phyloP scores from a whole-genome alignment of 1,140 invertebrate genomes.

The Drosophila ananassae region DNA sequence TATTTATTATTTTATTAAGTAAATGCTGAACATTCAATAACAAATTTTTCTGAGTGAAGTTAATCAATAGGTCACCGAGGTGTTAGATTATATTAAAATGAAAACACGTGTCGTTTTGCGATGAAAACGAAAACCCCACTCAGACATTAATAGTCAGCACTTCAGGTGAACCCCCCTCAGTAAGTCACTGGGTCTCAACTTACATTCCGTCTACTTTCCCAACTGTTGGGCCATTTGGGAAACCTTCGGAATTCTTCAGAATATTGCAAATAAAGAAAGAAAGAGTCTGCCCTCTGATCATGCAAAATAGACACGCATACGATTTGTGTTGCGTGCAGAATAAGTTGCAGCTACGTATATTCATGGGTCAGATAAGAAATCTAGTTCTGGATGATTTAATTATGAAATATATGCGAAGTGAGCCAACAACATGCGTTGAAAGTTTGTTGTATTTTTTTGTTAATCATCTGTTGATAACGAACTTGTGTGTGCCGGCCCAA shows the following conservation, averaged over 20 bases:
- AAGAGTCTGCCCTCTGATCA: conserved; percentile 34
- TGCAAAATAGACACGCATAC: conserved; percentile 40
- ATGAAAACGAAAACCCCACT: conserved; percentile 4
- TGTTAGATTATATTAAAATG: conserved; percentile 7
- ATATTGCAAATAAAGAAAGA: background rate
- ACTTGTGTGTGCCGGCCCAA: conserved; percentile 24
- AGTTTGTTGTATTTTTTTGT: conserved; percentile 28
- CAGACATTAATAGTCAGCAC: background rate
- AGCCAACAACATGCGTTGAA: conserved; percentile 11
- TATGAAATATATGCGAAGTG: conserved; percentile 50
- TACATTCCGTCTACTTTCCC: background rate
- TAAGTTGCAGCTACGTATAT: conserved; percentile 8
- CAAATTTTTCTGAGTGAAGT: background rate
- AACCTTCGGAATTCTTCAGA: background rate
- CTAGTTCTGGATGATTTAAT: conserved; percentile 38
- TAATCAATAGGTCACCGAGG: background rate
- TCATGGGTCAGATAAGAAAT: conserved; percentile 26
- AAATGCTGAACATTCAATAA: no score
- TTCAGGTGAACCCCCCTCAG: conserved; percentile 11
- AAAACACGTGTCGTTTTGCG: background rate
- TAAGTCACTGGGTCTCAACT: background rate
- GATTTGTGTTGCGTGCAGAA: conserved; percentile 1
- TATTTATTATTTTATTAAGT: no score
- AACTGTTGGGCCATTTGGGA: conserved; percentile 6
- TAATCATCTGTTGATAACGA: conserved; percentile 66